A percentile compares a stretch with the other conserved stretches of the same genome.
Evolutionary conservation across 2,113 vertebrate species (phyloP).

Genomic region (Odontesthes bonariensis): DNA sequence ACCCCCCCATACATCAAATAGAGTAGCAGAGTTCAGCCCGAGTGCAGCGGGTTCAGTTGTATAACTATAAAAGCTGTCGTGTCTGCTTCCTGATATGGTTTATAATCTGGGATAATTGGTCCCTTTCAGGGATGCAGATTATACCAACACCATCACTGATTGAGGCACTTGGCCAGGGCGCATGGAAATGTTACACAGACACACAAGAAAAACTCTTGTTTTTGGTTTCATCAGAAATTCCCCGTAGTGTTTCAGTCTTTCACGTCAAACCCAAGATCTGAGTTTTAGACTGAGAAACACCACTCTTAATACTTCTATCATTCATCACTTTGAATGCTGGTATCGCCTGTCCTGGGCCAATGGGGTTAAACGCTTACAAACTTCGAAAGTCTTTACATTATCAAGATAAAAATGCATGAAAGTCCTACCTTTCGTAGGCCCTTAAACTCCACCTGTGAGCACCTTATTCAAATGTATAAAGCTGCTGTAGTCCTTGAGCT

Average conservation of each 20-base stretch:
- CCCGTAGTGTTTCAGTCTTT: neutral
- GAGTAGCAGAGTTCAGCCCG: constrained; percentile 50
- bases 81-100: constrained; percentile 49
- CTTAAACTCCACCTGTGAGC: neutral
- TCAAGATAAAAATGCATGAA: too few species aligned
- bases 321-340: neutral
- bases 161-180: constrained; percentile 34
- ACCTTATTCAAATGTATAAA: neutral
- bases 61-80: constrained; percentile 45
- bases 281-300: neutral
- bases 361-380: too few species aligned
- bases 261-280: neutral
- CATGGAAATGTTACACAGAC: neutral
- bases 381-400: too few species aligned
- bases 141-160: constrained; percentile 46
- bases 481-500: neutral
- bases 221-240: neutral
- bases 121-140: constrained; percentile 65
- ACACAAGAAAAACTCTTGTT: neutral
- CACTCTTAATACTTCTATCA: neutral
- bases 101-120: constrained; percentile 79
- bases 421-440: too few species aligned
- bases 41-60: constrained; percentile 50
- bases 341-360: neutral
- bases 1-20: constrained; percentile 18